Base-by-base conservation (phyloP, 1,140 invertebrate genomes). In the Eriosoma lanigerum region DNA sequence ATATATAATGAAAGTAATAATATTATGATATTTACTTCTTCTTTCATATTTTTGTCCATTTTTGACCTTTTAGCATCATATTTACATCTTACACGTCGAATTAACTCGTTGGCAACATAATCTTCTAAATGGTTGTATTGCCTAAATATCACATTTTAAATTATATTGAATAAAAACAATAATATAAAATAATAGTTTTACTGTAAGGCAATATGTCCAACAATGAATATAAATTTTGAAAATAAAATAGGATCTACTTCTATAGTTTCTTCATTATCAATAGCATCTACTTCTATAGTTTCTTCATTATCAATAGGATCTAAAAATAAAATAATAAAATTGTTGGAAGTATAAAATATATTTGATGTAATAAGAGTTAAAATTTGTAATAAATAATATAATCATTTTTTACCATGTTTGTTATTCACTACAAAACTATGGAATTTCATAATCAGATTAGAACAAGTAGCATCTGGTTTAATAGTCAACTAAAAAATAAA, bases 51-150 rank as follows among this genome's bases (percentile, higher is more conserved):
- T 85, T 84, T 13, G 86, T 83, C 4, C 83, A 84, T 72, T 85
- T 87, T 84, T 81, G 84, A 66, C 85, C 87, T 84, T 81, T 86
- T 82, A 82, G 88, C 84, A 82, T 86, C 80, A 83, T 87, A 76
- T 81, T 82, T 21, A 5, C 84, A 70, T 76, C 83, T 81, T 82
- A 88, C 86, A 84, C 89, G 83, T 83, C 90, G 83, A 83, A 92
- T 93, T 81, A 93, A 86, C 84, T 93, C 92, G 46, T 90, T 91
- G 81, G 94, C 93, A 15, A 95, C 88, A 82, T 88, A 88, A 15
- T 90, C 90, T 83, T 96, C 94, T 29, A 96, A 86, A 85, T 94
- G 90, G 21, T 93, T 90, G 83, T 94, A 89, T 84, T 95, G 90
- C 82, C 90, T 89, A 38, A 94, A 86, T 52, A 54, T 64, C 29